Conservation (phyloP, 2,888 invertebrate genomes). For the Eupithecia subumbrata region DNA sequence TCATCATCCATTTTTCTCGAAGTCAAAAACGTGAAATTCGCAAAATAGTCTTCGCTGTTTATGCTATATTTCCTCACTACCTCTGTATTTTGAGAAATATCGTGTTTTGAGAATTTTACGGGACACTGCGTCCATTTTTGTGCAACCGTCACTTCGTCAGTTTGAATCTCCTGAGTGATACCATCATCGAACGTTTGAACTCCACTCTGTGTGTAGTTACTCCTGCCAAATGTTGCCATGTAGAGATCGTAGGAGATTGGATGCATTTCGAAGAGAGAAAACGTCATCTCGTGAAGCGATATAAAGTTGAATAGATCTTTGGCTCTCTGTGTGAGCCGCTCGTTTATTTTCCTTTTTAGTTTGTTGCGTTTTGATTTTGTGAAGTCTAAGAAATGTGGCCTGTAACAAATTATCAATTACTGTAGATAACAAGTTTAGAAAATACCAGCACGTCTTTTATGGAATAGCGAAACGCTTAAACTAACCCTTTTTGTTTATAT, state of each 20-base stretch:
- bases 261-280: conserved; percentile 75
- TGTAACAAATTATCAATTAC: conserved; percentile 50
- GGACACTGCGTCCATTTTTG: conserved; percentile 78
- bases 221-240: conserved; percentile 74
- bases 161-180: conserved; percentile 69
- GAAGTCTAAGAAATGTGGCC: conserved; percentile 73
- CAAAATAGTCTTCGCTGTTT: conserved; percentile 59
- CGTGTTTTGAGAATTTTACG: conserved; percentile 68
- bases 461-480: background rate
- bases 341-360: conserved; percentile 60
- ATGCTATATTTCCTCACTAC: conserved; percentile 49
- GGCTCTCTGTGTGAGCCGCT: conserved; percentile 66
- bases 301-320: conserved; percentile 74
- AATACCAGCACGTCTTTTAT: background rate
- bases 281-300: conserved; percentile 76
- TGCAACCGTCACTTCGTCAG: conserved; percentile 61
- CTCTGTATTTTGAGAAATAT: conserved; percentile 54
- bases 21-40: conserved; percentile 62
- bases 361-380: conserved; percentile 69
- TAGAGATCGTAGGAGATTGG: conserved; percentile 78
- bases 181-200: conserved; percentile 78
- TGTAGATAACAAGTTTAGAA: background rate
- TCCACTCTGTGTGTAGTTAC: conserved; percentile 71
- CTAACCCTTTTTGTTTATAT: background rate
- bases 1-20: conserved; percentile 45